Evolutionary conservation across 2,888 invertebrate genomes (phyloP).

Genomic region (Nomada ferruginata): DNA sequence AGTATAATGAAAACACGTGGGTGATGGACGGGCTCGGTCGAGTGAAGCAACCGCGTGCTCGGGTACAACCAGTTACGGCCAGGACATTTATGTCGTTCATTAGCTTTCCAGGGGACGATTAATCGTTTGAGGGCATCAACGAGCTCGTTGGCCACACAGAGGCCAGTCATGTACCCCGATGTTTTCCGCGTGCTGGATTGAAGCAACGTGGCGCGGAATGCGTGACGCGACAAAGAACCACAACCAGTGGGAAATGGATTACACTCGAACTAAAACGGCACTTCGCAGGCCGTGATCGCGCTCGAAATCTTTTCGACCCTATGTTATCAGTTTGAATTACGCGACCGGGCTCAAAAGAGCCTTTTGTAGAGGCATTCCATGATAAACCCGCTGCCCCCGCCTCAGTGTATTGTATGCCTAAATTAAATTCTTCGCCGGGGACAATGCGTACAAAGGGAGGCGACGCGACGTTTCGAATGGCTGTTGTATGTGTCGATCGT

Average conservation of each 20-base stretch:
- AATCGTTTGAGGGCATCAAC: constrained; percentile 60
- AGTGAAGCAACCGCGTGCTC: constrained; percentile 47
- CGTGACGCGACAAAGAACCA: constrained; percentile 54
- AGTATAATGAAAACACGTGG: constrained; percentile 34
- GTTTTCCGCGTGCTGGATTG: constrained; percentile 38
- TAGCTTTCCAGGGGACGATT: constrained; percentile 59
- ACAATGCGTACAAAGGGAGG: background rate
- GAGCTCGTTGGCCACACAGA: constrained; percentile 46
- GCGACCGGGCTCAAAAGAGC: background rate
- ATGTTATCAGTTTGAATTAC: constrained; percentile 2
- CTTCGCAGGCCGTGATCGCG: background rate
- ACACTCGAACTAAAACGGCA: constrained; percentile 6
- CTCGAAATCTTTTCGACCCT: constrained; percentile 22
- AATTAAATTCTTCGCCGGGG: background rate
- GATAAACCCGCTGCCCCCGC: background rate
- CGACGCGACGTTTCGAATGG: background rate
- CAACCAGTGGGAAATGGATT: constrained; percentile 52
- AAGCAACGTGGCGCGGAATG: constrained; percentile 28
- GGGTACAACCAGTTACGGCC: constrained; percentile 47
- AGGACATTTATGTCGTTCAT: constrained; percentile 55
- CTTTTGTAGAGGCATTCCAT: background rate
- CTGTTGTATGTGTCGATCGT: background rate
- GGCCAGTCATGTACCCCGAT: constrained; percentile 21
- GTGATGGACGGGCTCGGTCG: constrained; percentile 35
- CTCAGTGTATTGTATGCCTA: background rate